These are phyloP conservation scores for Philereme transversata DNA, from an alignment of 2,888 invertebrate genomes.

Conservation along the genomic window DNA sequence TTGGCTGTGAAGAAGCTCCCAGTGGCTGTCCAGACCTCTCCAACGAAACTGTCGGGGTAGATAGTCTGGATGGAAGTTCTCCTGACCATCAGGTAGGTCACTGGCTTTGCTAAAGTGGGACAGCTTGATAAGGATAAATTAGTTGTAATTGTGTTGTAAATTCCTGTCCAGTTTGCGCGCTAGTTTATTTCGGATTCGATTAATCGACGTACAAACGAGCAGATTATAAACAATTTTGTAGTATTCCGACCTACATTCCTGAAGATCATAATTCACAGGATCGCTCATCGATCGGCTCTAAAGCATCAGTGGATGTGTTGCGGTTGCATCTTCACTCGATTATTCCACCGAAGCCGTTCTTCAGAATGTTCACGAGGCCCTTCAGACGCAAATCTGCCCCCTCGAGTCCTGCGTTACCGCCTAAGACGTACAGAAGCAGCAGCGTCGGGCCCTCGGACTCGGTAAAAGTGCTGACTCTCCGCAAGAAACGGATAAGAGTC, in stretches of 20 bases:
- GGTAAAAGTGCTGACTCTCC: constrained; percentile 71
- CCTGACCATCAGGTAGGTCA: constrained; percentile 86
- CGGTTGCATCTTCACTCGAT: constrained; percentile 83
- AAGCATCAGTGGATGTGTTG: constrained; percentile 77
- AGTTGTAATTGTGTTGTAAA: constrained; percentile 14
- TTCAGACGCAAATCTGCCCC: constrained; percentile 88
- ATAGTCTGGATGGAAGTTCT: constrained; percentile 85
- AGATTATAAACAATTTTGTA: constrained; percentile 1
- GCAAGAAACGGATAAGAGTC: constrained; percentile 64
- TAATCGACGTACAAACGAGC: background rate
- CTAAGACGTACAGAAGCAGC: constrained; percentile 78
- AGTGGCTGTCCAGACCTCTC: constrained; percentile 93
- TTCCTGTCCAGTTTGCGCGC: constrained; percentile 10
- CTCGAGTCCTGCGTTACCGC: constrained; percentile 85
- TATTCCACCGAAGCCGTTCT: constrained; percentile 84
- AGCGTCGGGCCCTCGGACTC: constrained; percentile 78
- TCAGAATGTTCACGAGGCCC: constrained; percentile 86
- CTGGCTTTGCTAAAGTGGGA: constrained; percentile 6
- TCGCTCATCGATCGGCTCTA: constrained; percentile 81
- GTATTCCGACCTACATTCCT: constrained; percentile 20
- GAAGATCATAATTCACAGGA: constrained; percentile 58
- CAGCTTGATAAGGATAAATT: constrained; percentile 23
- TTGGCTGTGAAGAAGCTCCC: constrained; percentile 94
- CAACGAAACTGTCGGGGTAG: constrained; percentile 87
- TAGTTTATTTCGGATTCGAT: constrained; percentile 8